Evolutionary conservation across 2,113 vertebrate genomes (phyloP).

Genomic region (Halcyon malimbica): DNA sequence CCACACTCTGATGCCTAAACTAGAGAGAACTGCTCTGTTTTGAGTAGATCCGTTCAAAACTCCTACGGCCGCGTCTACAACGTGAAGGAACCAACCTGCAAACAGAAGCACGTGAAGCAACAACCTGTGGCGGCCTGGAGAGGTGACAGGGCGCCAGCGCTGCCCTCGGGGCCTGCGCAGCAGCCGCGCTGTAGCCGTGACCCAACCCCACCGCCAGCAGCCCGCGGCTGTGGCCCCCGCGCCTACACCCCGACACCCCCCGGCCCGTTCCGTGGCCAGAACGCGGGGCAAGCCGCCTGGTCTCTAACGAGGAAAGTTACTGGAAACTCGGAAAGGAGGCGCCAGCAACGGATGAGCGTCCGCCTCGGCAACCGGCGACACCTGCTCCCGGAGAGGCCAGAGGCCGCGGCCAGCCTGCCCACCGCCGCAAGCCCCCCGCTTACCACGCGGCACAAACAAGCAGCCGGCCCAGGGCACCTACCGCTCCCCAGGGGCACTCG

Average conservation of each 20-base stretch:
- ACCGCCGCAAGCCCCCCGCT: too few relatives aligned
- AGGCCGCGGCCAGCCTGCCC: not conserved
- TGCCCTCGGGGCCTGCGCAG: not conserved
- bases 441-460: not conserved
- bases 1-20: rapidly evolving
- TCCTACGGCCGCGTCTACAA: not conserved
- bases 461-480: not conserved
- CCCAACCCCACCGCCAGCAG: not conserved
- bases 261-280: not conserved
- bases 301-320: not conserved
- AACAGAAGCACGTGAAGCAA: not conserved
- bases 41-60: rapidly evolving
- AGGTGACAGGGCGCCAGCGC: not conserved
- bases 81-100: not conserved
- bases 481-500: not conserved
- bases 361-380: not conserved
- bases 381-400: too few relatives aligned
- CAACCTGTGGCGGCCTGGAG: not conserved
- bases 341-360: rapidly evolving
- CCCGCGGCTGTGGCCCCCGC: not conserved
- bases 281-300: rapidly evolving
- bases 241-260: not conserved
- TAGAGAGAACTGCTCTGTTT: rapidly evolving
- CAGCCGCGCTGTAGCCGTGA: not conserved
- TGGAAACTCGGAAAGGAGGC: not conserved